Base-by-base conservation (phyloP, 2,888 invertebrate species). In the Limenitis camilla region DNA sequence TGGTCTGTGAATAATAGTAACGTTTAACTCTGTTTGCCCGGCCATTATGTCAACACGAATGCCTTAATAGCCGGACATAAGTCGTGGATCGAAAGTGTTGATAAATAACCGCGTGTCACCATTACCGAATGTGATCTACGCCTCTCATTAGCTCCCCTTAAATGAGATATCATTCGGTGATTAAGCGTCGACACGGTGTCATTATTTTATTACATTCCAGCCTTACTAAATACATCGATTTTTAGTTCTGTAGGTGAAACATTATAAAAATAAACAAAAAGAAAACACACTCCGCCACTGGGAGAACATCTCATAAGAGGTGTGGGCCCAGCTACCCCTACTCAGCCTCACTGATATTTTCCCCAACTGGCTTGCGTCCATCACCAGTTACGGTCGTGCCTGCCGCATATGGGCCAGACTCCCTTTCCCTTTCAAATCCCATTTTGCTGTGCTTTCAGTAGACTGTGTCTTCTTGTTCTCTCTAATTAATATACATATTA, bases 71-170 rank as follows among this genome's bases (percentile, higher is more conserved):
- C 71, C 62, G 65, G 62, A 64, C 74, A 83, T 84, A 83, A 81
- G 74, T 86, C 78, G 78, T 78, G 76, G 77, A 76, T 78, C 71
- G 79, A 79, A 81, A 78, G 81, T 81, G 81, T 81, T 85, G 85
- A 87, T 83, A 82, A 81, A 86, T 85, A 63, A 74, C 62, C 68
- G 58, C 64, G 62, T 77, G 84, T 85, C 85, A 72, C 78, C 76
- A 85, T 85, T 85, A 85, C 78, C 71, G 68, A 76, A 76, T 74
- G 80, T 85, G 86, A 86, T 84, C 79, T 84, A 86, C 76, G 80
- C 65, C 66, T 68, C 81, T 84, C 84, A 85, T 87, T 86, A 87
- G 76, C 76, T 80, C 67, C 73, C 72, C 74, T 77, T 75, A 82
- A 87, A 84, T 87, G 80, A 86, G 81, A 84, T 79, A 81, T 85